Conservation (phyloP, 2,113 vertebrate species). For the Oenanthe oenanthe region DNA sequence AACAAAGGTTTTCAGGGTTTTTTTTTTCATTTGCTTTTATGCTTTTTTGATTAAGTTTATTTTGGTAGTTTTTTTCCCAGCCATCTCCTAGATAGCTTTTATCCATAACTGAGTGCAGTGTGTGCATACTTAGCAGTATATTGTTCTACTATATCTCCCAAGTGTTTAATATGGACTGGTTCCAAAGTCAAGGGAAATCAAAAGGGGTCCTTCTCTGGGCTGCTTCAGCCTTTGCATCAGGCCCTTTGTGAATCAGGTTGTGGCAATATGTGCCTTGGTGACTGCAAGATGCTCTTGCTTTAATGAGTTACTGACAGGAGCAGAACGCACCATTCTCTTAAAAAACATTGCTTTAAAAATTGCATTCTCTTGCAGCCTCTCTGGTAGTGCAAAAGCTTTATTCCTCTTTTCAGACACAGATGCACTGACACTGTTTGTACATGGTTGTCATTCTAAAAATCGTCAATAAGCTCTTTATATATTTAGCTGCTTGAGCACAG, state of each 20-base stretch:
- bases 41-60: slow-evolving; percentile 50
- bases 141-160: not conserved
- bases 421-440: not conserved
- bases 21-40: slow-evolving; percentile 46
- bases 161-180: slow-evolving; percentile 6
- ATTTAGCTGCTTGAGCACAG: not conserved
- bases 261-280: not conserved
- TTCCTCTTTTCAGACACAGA: slow-evolving; percentile 14
- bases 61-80: slow-evolving; percentile 11
- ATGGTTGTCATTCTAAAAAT: not conserved
- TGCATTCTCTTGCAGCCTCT: not conserved
- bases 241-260: not conserved
- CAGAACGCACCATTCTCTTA: not conserved
- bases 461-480: slow-evolving; percentile 5
- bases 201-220: not conserved
- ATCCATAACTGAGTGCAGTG: not conserved
- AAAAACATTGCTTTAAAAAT: not conserved
- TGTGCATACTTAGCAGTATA: slow-evolving; percentile 7
- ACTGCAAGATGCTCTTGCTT: not conserved
- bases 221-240: not conserved
- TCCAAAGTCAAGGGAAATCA: slow-evolving; percentile 10
- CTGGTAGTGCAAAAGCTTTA: not conserved
- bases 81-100: slow-evolving; percentile 17
- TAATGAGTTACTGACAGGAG: not conserved
- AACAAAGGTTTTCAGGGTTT: not conserved